A percentile compares a stretch with the other conserved stretches of the same genome.
Conservation (phyloP, 1,140 invertebrate species). For the Trichogramma pretiosum region DNA sequence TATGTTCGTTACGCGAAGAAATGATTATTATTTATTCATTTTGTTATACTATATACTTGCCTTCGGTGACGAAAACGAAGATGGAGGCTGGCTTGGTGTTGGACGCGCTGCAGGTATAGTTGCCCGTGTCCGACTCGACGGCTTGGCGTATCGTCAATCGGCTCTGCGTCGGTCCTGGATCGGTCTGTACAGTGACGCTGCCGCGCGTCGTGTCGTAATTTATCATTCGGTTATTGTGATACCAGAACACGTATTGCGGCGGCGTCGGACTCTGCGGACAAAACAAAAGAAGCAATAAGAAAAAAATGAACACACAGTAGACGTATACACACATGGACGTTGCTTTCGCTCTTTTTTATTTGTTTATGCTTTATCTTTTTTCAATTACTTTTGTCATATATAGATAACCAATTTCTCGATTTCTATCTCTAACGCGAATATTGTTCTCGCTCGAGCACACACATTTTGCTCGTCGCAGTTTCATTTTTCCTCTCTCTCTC, state of each 20-base stretch:
- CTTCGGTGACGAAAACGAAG: constrained; percentile 84
- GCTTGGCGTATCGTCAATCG: constrained; percentile 74
- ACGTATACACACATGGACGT: too few relatives aligned
- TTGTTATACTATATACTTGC: too few relatives aligned
- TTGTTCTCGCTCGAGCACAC: too few relatives aligned
- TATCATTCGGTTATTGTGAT: constrained; percentile 85
- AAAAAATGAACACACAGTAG: neutral
- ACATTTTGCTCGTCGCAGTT: too few relatives aligned
- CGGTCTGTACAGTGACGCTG: constrained; percentile 77
- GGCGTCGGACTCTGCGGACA: constrained; percentile 72
- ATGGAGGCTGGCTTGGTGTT: constrained; percentile 83
- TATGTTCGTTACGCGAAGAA: too few relatives aligned
- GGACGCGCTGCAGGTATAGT: constrained; percentile 83
- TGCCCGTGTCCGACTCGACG: constrained; percentile 76
- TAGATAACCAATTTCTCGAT: too few relatives aligned
- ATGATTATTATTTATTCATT: too few relatives aligned
- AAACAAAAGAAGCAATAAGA: constrained; percentile 18
- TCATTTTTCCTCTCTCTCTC: too few relatives aligned
- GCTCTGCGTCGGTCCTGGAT: constrained; percentile 75
- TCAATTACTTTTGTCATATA: too few relatives aligned
- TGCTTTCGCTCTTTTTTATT: too few relatives aligned
- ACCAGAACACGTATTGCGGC: constrained; percentile 85
- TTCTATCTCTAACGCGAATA: too few relatives aligned
- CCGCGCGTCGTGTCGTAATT: constrained; percentile 80
- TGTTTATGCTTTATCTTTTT: too few relatives aligned